Percentiles rank a stretch among this genome's conserved stretches.
phyloP scores from a whole-genome alignment of 1,140 invertebrate species.

The Tetranychus urticae region DNA sequence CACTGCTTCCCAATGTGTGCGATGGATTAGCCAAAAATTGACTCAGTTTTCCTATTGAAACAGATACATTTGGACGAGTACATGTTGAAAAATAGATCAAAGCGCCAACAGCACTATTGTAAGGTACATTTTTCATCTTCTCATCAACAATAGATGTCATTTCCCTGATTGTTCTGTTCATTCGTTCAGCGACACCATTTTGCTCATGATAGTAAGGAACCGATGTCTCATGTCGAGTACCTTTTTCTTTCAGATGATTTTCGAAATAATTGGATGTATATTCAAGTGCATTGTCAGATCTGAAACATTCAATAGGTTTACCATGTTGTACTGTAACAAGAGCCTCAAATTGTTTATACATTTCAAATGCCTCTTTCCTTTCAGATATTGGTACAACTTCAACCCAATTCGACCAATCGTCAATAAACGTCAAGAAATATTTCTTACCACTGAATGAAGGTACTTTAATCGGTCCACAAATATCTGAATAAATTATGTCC shows the following conservation, averaged over 20 bases:
- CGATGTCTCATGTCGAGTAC: neutral
- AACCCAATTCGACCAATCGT: conserved; percentile 18
- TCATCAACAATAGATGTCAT: neutral
- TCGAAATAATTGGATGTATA: neutral
- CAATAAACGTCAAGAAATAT: conserved; percentile 21
- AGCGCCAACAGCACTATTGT: neutral
- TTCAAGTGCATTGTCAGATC: conserved; percentile 9
- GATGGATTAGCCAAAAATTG: neutral
- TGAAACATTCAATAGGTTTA: conserved; percentile 1
- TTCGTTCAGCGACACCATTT: conserved; percentile 20
- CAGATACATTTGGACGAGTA: neutral
- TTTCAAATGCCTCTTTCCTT: too few relatives aligned
- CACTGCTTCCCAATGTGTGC: neutral
- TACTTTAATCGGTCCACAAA: conserved; percentile 22
- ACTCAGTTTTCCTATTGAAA: neutral
- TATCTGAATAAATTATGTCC: conserved; percentile 14
- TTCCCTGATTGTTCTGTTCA: conserved; percentile 18
- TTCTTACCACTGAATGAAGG: conserved; percentile 16
- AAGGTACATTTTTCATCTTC: neutral
- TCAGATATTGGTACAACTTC: too few relatives aligned
- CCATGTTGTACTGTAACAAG: conserved; percentile 1
- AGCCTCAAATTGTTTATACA: too few relatives aligned
- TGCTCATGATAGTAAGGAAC: conserved; percentile 19
- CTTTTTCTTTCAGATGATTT: neutral
- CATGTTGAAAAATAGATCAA: neutral